Evolutionary conservation across 23 tunicate genomes (phyloP).

Genomic region (Ascidia mentula): DNA sequence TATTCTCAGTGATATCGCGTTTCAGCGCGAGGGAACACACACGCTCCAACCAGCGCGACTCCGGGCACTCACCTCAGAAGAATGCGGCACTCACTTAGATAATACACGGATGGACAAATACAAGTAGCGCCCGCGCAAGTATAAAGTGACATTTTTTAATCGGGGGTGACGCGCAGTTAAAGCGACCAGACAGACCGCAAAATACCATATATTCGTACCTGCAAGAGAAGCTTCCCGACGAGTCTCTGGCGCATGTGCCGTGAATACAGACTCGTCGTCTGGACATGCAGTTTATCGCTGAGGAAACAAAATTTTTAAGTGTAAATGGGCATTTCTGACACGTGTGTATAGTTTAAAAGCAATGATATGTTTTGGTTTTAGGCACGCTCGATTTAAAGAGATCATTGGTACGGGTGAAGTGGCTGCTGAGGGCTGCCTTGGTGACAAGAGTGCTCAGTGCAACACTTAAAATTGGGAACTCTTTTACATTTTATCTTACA

Average conservation of each 20-base stretch:
- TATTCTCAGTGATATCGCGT: constrained; percentile 4
- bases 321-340: too few species aligned
- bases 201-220: background rate
- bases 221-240: background rate
- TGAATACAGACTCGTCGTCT: background rate
- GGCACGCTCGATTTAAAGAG: too few species aligned
- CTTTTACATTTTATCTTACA: background rate
- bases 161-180: too few species aligned
- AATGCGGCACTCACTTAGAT: background rate
- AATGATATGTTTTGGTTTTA: too few species aligned
- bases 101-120: too few species aligned
- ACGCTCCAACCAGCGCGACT: background rate
- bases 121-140: too few species aligned
- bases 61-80: background rate
- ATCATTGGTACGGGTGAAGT: too few species aligned
- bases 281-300: background rate
- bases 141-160: too few species aligned
- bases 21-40: constrained; percentile 7
- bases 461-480: background rate
- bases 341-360: too few species aligned
- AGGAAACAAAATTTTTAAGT: too few species aligned
- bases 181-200: background rate
- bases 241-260: background rate
- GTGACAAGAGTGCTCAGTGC: background rate
- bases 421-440: too few species aligned